Percentiles rank a stretch among this genome's conserved stretches.
These are phyloP conservation scores for Temnothorax rugatulus DNA, from an alignment of 2,888 invertebrate species.

Conservation along the genomic window DNA sequence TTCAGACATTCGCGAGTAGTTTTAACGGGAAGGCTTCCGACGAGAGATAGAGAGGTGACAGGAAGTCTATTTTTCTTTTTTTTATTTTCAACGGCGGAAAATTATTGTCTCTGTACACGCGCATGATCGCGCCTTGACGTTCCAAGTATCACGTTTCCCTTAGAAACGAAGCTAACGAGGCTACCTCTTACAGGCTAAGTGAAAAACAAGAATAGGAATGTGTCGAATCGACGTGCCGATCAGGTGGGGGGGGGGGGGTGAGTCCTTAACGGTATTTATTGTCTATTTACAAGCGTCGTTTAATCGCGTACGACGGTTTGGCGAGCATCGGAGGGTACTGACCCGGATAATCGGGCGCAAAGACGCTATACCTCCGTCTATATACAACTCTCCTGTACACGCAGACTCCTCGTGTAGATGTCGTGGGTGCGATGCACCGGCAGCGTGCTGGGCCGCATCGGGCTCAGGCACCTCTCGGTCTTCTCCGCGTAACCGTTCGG, in stretches of 20 bases:
- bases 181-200: constrained; percentile 62
- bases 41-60: constrained; percentile 26
- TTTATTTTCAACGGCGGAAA: constrained; percentile 59
- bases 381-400: constrained; percentile 84
- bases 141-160: constrained; percentile 34
- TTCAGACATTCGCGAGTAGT: constrained; percentile 39
- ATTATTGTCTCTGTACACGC: constrained; percentile 82
- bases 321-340: constrained; percentile 51
- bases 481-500: constrained; percentile 80
- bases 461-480: constrained; percentile 75
- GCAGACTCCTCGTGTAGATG: constrained; percentile 83
- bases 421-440: constrained; percentile 83
- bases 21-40: constrained; percentile 50
- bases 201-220: constrained; percentile 68
- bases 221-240: constrained; percentile 46
- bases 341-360: not conserved
- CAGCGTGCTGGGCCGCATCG: constrained; percentile 81
- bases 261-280: constrained; percentile 75
- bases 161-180: constrained; percentile 56
- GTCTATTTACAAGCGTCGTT: constrained; percentile 77
- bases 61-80: not conserved
- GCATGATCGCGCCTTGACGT: constrained; percentile 40
- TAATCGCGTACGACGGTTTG: constrained; percentile 61
- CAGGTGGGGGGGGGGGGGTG: constrained; percentile 4
- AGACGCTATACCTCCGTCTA: constrained; percentile 66